Evolutionary conservation across 2,888 invertebrate species (phyloP).

Genomic region (Smittia sp.): DNA sequence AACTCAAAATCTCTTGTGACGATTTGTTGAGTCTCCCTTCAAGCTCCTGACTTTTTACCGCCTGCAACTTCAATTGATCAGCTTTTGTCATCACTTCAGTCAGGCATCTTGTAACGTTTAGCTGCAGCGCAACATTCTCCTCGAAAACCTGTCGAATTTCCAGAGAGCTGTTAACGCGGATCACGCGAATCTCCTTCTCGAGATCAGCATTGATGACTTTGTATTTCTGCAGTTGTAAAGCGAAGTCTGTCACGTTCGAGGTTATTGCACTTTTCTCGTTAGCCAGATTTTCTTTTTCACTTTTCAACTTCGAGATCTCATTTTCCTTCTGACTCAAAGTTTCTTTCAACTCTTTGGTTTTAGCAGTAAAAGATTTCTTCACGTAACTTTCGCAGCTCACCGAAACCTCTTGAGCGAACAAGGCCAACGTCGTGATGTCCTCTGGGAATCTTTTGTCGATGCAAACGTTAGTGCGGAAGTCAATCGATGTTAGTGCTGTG

Average conservation of each 20-base stretch:
- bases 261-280: too few species aligned
- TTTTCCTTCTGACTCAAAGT: not conserved
- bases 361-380: not conserved
- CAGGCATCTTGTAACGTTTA: too few species aligned
- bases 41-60: too few species aligned
- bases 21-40: too few species aligned
- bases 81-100: too few species aligned
- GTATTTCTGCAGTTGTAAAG: too few species aligned
- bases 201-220: too few species aligned
- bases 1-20: too few species aligned
- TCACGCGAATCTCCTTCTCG: not conserved
- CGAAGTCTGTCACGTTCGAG: too few species aligned
- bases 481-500: not conserved
- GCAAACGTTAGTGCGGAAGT: not conserved
- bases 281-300: not conserved
- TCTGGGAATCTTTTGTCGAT: not conserved
- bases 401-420: not conserved
- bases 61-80: too few species aligned
- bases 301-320: not conserved
- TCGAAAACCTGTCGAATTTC: not conserved
- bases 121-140: too few species aligned
- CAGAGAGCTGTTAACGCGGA: not conserved
- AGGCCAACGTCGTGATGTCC: not conserved
- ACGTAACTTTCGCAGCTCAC: not conserved
- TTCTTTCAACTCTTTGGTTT: not conserved